These are phyloP conservation scores for Gnathonemus longibarbis DNA, from an alignment of 2,113 vertebrate genomes.

Conservation along the genomic window DNA sequence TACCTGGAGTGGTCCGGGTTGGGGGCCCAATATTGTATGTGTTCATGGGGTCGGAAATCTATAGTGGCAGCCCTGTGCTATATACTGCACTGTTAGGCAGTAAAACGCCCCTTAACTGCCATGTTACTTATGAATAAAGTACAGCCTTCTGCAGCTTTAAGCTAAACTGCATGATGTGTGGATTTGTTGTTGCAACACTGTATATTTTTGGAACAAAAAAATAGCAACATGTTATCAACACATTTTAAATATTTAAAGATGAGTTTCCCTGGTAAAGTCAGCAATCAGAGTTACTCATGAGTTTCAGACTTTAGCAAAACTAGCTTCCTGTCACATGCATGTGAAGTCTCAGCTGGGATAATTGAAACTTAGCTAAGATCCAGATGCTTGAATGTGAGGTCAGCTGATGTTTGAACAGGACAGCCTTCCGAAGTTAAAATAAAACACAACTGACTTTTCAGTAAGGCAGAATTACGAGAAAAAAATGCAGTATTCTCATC, in stretches of 20 bases:
- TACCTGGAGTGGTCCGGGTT: not conserved
- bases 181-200: not conserved
- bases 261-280: not conserved
- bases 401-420: not conserved
- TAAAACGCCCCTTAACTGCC: not conserved
- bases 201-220: not conserved
- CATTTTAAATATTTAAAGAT: not conserved
- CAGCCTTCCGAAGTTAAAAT: not conserved
- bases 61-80: not conserved
- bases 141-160: not conserved
- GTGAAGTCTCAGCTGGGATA: not conserved
- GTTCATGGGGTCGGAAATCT: not conserved
- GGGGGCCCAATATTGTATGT: not conserved
- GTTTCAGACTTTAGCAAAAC: not conserved
- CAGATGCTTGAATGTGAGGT: not conserved
- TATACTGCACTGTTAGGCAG: not conserved
- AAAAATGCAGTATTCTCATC: not conserved
- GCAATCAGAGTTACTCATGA: not conserved
- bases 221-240: not conserved
- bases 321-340: not conserved
- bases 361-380: not conserved
- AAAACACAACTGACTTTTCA: not conserved
- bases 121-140: not conserved
- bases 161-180: not conserved
- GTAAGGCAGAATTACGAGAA: not conserved